phyloP scores from a whole-genome alignment of 37 sponge, comb jelly and placozoan species.

The Agelas oroides region DNA sequence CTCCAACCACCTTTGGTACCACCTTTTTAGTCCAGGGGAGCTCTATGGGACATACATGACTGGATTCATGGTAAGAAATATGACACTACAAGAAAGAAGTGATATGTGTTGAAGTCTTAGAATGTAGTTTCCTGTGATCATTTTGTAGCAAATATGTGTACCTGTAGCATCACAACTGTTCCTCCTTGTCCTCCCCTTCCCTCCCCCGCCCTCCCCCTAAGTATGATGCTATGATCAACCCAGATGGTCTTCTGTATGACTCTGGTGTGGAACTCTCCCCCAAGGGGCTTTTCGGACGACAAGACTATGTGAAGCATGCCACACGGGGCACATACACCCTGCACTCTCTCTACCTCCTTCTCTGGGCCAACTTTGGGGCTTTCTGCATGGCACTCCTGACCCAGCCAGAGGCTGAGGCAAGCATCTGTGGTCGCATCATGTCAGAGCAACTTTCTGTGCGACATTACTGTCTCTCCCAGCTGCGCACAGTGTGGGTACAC shows the following conservation, averaged over 20 bases:
- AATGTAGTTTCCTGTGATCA: too few relatives aligned
- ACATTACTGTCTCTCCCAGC: slow-evolving; percentile 87
- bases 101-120: too few relatives aligned
- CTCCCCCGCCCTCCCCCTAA: too few relatives aligned
- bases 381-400: slow-evolving; percentile 81
- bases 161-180: too few relatives aligned
- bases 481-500: slow-evolving; percentile 78
- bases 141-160: too few relatives aligned
- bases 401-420: slow-evolving; percentile 59
- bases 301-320: slow-evolving; percentile 79
- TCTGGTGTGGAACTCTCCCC: slow-evolving; percentile 82
- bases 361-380: slow-evolving; percentile 83
- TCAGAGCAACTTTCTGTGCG: slow-evolving; percentile 82
- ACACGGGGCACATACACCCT: slow-evolving; percentile 72
- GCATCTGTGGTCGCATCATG: slow-evolving; percentile 62
- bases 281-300: slow-evolving; percentile 83
- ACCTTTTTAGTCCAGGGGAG: slow-evolving; percentile 61
- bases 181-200: too few relatives aligned
- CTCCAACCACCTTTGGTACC: slow-evolving; percentile 80
- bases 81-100: too few relatives aligned
- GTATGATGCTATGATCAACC: slow-evolving; percentile 68
- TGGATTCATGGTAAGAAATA: slow-evolving; percentile 77
- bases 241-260: slow-evolving; percentile 70
- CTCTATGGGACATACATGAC: slow-evolving; percentile 75
- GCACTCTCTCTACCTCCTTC: slow-evolving; percentile 85